phyloP scores from a whole-genome alignment of 2,888 invertebrate genomes.

The Scaptomyza cyrtandrae region DNA sequence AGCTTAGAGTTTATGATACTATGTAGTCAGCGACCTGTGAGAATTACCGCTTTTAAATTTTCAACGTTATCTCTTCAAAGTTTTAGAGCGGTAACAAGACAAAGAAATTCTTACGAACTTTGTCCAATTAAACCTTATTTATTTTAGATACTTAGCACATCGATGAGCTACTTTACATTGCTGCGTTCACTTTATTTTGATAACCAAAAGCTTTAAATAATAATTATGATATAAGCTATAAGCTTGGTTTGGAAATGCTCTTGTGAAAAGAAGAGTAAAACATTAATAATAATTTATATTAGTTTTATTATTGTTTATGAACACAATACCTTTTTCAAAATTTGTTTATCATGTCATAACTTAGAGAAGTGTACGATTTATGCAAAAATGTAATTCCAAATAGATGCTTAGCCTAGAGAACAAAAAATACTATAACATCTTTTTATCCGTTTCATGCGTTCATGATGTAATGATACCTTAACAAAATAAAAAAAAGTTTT shows the following conservation, averaged over 20 bases:
- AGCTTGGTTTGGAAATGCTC: background rate
- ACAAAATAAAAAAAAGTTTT: too few species aligned
- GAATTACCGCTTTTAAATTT: constrained; percentile 83
- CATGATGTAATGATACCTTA: too few species aligned
- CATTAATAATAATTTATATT: background rate
- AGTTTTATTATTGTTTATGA: too few species aligned
- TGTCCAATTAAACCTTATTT: constrained; percentile 8
- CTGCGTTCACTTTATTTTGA: constrained; percentile 79
- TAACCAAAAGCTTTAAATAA: constrained; percentile 35
- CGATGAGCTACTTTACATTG: constrained; percentile 84
- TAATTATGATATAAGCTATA: background rate
- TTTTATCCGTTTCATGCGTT: too few species aligned
- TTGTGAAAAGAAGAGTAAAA: background rate
- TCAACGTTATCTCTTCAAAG: constrained; percentile 82
- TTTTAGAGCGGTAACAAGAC: constrained; percentile 77
- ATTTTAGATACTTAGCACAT: constrained; percentile 82
- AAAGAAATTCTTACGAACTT: too few species aligned
- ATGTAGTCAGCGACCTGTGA: constrained; percentile 81
- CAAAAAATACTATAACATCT: too few species aligned
- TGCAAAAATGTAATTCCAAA: too few species aligned
- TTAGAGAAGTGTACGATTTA: too few species aligned
- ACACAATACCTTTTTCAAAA: too few species aligned
- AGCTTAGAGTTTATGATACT: constrained; percentile 80
- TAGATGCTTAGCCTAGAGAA: too few species aligned
- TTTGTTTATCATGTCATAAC: too few species aligned